Percentiles rank a stretch among this genome's conserved stretches.
Conservation (phyloP, 2,797 vertebrate genomes). For the Eidolon dupreanum region DNA sequence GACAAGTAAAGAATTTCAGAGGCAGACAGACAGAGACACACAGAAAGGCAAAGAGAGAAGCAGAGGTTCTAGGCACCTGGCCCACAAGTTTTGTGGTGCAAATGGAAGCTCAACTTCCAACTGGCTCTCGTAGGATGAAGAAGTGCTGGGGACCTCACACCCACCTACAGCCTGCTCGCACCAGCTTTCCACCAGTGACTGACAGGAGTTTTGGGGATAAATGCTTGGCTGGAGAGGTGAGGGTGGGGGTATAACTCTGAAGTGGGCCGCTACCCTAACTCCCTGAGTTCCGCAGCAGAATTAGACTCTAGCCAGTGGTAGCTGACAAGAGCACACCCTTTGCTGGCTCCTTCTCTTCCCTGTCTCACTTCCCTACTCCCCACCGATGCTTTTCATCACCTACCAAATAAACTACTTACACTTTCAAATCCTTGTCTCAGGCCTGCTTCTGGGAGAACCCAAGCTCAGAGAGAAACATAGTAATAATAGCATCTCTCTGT, state of each 20-base stretch:
- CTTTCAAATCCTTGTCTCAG: neutral
- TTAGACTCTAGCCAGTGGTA: accelerated
- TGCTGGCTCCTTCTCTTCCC: too few species aligned
- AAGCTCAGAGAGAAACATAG: neutral
- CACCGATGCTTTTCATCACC: neutral
- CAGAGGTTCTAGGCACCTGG: accelerated
- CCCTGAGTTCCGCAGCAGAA: neutral
- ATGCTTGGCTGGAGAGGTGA: neutral
- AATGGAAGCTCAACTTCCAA: neutral
- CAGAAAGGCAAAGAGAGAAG: neutral
- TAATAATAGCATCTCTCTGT: neutral
- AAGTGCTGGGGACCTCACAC: neutral
- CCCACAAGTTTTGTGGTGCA: neutral
- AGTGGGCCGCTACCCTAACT: neutral
- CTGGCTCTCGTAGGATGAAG: neutral
- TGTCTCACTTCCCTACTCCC: neutral
- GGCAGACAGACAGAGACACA: neutral
- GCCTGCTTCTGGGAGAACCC: neutral
- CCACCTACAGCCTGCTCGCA: neutral
- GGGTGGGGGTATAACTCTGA: too few species aligned
- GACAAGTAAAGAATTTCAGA: neutral
- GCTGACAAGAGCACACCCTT: neutral
- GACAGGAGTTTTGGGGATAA: neutral
- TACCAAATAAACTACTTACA: neutral
- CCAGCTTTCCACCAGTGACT: neutral